Percentiles rank a stretch among this genome's conserved stretches.
These are phyloP conservation scores for Dipodomys ordii DNA, from an alignment of 2,113 vertebrate species.

Conservation along the genomic window DNA sequence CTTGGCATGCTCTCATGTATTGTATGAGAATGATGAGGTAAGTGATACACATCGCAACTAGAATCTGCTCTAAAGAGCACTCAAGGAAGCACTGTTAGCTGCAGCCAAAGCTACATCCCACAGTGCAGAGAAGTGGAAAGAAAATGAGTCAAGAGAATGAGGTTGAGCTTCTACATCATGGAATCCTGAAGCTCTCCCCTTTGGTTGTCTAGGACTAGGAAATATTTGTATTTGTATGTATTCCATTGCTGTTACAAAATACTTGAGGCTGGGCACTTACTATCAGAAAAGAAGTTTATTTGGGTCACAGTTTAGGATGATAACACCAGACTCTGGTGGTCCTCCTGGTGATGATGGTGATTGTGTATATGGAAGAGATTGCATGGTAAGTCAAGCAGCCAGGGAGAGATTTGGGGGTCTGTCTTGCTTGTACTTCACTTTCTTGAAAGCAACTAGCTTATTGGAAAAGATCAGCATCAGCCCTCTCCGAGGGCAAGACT, in stretches of 20 bases:
- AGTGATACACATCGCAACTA: not conserved
- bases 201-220: not conserved
- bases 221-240: not conserved
- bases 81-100: not conserved
- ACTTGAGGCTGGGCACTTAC: not conserved
- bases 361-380: not conserved
- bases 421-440: not conserved
- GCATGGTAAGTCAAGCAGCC: not conserved
- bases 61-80: not conserved
- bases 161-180: not conserved
- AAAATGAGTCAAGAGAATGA: not conserved
- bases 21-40: not conserved
- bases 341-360: not conserved
- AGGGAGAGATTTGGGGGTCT: not conserved
- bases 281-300: not conserved
- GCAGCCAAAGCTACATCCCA: not conserved
- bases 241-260: not conserved
- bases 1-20: not conserved
- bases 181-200: not conserved
- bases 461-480: not conserved
- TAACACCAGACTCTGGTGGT: not conserved
- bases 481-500: not conserved
- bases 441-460: not conserved
- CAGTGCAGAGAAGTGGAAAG: not conserved
- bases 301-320: not conserved